Conservation (phyloP, 2,888 invertebrate species). For the Harpalus rubripes region DNA sequence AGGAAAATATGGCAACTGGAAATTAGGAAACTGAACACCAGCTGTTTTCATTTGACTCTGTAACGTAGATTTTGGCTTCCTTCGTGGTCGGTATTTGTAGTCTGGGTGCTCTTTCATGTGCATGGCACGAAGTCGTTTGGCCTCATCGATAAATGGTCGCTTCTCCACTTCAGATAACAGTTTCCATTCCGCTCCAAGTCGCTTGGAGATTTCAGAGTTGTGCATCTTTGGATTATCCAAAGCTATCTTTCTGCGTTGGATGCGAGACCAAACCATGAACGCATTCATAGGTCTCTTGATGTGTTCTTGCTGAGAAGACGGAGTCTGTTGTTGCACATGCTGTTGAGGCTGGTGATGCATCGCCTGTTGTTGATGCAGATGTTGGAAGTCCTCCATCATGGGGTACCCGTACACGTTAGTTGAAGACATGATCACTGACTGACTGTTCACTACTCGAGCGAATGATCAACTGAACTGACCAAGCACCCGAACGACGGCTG, state of each 20-base stretch:
- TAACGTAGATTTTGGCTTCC: constrained; percentile 89
- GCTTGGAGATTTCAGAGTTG: constrained; percentile 93
- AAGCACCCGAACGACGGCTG: not conserved
- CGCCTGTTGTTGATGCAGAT: constrained; percentile 69
- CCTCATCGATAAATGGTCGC: constrained; percentile 96
- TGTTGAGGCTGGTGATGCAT: constrained; percentile 69
- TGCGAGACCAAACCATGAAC: constrained; percentile 98
- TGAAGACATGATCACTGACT: constrained; percentile 57
- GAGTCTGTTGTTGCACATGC: constrained; percentile 65
- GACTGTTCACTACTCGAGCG: constrained; percentile 40
- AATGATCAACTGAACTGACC: constrained; percentile 50
- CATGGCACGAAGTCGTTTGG: constrained; percentile 90
- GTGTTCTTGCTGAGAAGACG: constrained; percentile 80
- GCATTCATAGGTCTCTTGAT: constrained; percentile 99
- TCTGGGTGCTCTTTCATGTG: constrained; percentile 96
- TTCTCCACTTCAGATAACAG: constrained; percentile 91
- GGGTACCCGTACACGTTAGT: constrained; percentile 73
- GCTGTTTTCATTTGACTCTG: constrained; percentile 74
- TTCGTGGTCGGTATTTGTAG: constrained; percentile 92
- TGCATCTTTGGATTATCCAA: constrained; percentile 97
- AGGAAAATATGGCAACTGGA: constrained; percentile 83
- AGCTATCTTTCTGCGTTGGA: constrained; percentile 94
- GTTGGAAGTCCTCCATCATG: constrained; percentile 75
- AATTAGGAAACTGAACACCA: constrained; percentile 81
- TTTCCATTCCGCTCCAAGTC: constrained; percentile 96